These are phyloP conservation scores for Camponotus floridanus DNA, from an alignment of 1,140 invertebrate genomes.

Conservation along the genomic window DNA sequence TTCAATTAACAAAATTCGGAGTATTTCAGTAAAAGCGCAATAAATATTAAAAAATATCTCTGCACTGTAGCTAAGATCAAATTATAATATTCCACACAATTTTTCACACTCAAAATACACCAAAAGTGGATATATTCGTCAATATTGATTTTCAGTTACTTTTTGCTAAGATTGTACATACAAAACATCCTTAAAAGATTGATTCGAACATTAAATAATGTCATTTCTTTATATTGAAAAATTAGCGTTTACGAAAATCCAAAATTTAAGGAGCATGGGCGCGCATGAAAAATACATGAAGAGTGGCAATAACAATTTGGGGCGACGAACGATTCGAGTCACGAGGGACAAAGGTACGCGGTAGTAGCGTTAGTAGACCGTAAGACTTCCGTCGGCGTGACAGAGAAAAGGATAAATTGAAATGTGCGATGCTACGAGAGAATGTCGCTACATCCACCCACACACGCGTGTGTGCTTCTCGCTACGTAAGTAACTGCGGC, in stretches of 20 bases:
- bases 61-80: no score
- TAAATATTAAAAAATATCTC: no score
- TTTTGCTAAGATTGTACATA: no score
- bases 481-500: slow-evolving; percentile 65
- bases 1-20: no score
- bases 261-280: not conserved
- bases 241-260: not conserved
- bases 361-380: not conserved
- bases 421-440: slow-evolving; percentile 66
- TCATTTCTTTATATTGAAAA: not conserved
- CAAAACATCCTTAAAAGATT: no score
- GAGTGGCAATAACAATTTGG: slow-evolving; percentile 22
- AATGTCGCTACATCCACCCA: slow-evolving; percentile 48
- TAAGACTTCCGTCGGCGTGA: slow-evolving; percentile 15
- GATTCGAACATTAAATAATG: not conserved
- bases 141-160: no score
- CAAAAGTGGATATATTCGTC: no score
- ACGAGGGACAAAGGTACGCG: slow-evolving; percentile 35
- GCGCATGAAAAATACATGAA: slow-evolving; percentile 52
- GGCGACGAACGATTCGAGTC: slow-evolving; percentile 27
- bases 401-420: slow-evolving; percentile 74
- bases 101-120: no score
- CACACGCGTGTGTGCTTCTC: slow-evolving; percentile 41
- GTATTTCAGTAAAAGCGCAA: no score
- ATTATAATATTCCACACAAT: no score